Percentiles rank a stretch among this genome's conserved stretches.
Evolutionary conservation across 2,113 vertebrate species (phyloP).

Genomic region (Trichechus manatus): DNA sequence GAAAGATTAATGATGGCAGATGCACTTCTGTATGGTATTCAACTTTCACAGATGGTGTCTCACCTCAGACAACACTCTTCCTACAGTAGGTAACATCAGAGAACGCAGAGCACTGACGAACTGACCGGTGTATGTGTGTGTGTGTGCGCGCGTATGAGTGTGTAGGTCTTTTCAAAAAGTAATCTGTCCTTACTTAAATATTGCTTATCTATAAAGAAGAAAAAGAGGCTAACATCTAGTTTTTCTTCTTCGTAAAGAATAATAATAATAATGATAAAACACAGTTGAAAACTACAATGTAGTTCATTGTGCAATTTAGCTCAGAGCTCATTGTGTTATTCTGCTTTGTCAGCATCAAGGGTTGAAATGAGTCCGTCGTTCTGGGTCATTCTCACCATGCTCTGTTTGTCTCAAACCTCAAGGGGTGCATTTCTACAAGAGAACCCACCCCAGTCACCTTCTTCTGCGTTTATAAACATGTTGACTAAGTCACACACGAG

Average conservation of each 20-base stretch:
- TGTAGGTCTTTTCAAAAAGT: not conserved
- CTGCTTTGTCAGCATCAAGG: not conserved
- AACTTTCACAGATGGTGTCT: not conserved
- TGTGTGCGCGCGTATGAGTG: not conserved
- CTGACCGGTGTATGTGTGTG: too few relatives aligned
- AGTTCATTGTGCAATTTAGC: not conserved
- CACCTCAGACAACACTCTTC: not conserved
- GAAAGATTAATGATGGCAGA: not conserved
- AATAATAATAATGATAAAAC: not conserved
- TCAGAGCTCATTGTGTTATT: not conserved
- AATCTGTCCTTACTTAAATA: not conserved
- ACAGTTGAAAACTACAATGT: not conserved
- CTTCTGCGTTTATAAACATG: constrained; percentile 33
- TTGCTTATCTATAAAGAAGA: not conserved
- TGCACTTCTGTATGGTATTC: not conserved
- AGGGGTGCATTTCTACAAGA: not conserved
- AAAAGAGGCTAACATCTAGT: not conserved
- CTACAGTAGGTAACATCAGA: not conserved
- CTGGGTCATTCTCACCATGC: not conserved
- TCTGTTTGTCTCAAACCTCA: not conserved
- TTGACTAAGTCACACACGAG: constrained; percentile 36
- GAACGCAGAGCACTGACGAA: not conserved
- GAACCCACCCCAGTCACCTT: not conserved
- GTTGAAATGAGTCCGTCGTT: not conserved
- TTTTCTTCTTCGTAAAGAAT: not conserved